These are phyloP conservation scores for Rutilus rutilus DNA, from an alignment of 2,113 vertebrate genomes.

Conservation along the genomic window DNA sequence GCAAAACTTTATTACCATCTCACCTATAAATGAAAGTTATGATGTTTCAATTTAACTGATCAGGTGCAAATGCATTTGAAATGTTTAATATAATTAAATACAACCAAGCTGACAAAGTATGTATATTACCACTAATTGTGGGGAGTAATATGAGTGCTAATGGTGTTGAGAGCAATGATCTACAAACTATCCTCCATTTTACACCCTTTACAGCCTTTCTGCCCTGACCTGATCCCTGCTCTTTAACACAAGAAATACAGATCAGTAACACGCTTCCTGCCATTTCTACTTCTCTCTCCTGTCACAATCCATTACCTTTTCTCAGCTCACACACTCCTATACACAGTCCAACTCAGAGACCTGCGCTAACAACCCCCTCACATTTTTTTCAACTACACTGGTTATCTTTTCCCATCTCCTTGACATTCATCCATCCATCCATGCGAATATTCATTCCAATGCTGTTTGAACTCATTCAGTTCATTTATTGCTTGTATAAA, in stretches of 20 bases:
- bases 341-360: background rate
- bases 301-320: conserved; percentile 20
- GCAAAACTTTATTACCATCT: background rate
- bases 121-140: background rate
- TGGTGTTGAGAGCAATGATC: conserved; percentile 61
- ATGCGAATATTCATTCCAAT: background rate
- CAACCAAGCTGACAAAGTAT: background rate
- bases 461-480: background rate
- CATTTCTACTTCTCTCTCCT: conserved; percentile 3
- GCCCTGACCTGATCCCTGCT: conserved; percentile 16
- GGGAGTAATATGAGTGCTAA: background rate
- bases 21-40: background rate
- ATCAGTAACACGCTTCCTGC: conserved; percentile 29
- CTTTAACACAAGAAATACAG: conserved; percentile 36
- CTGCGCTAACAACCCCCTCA: background rate
- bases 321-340: background rate
- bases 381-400: background rate
- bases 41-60: background rate
- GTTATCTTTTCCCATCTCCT: background rate
- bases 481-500: background rate
- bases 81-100: background rate
- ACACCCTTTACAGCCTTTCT: conserved; percentile 52
- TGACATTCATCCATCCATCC: background rate
- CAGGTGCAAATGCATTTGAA: background rate
- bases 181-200: conserved; percentile 63